phyloP scores from a whole-genome alignment of 2,888 invertebrate species.

The Scaptomyza parva region DNA sequence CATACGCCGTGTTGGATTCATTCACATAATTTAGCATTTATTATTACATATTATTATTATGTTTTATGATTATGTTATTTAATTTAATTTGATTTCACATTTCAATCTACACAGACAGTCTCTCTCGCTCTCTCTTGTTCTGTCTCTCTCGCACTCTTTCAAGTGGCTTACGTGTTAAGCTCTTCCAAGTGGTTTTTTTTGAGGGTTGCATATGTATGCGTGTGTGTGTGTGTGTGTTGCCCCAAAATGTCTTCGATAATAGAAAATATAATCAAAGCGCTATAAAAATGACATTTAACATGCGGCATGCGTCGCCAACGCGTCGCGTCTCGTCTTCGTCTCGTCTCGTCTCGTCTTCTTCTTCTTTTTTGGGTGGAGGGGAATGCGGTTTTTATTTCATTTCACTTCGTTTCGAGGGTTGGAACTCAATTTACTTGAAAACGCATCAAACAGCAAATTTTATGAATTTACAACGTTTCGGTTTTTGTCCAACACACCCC shows the following conservation, averaged over 20 bases:
- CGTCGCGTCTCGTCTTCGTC: conserved; percentile 50
- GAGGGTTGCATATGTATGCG: conserved; percentile 41
- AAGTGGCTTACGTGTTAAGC: conserved; percentile 54
- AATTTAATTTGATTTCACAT: conserved; percentile 77
- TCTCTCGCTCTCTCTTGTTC: background rate
- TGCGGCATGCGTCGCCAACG: conserved; percentile 76
- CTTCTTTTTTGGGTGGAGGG: conserved; percentile 19
- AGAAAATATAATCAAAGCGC: conserved; percentile 81
- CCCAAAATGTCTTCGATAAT: conserved; percentile 78
- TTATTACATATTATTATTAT: conserved; percentile 77
- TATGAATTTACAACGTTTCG: conserved; percentile 80
- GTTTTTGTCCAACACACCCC: conserved; percentile 40
- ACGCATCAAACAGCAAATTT: conserved; percentile 81
- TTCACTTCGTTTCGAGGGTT: conserved; percentile 75
- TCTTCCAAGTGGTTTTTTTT: conserved; percentile 40
- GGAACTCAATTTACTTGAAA: conserved; percentile 81
- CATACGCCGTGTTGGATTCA: conserved; percentile 71
- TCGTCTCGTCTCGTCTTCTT: background rate
- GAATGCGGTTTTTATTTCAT: conserved; percentile 79
- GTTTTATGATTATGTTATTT: conserved; percentile 78
- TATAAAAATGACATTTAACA: conserved; percentile 81
- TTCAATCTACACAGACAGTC: conserved; percentile 14
- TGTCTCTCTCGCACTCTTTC: conserved; percentile 5
- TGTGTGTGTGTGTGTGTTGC: conserved; percentile 50
- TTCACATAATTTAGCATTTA: conserved; percentile 77